Percentiles rank a stretch among this genome's conserved stretches.
Conservation (phyloP, 2,888 invertebrate species). For the Mechanitis mazaeus region DNA sequence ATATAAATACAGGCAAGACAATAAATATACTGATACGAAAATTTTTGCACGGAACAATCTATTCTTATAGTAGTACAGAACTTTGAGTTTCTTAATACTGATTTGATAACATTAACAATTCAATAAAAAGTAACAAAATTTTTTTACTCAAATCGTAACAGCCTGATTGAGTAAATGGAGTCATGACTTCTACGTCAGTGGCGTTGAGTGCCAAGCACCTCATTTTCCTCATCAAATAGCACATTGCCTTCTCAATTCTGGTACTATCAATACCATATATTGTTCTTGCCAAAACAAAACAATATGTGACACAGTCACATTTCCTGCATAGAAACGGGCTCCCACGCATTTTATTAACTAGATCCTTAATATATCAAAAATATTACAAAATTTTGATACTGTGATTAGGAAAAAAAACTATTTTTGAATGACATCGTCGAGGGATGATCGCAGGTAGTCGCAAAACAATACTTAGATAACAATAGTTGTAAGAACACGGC, state of each 20-base stretch:
- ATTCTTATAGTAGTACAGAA: constrained; percentile 19
- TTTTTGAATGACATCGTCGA: constrained; percentile 28
- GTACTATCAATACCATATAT: constrained; percentile 51
- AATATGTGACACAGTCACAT: constrained; percentile 41
- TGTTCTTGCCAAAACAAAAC: constrained; percentile 51
- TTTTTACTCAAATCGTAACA: too few relatives aligned
- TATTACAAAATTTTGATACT: constrained; percentile 43
- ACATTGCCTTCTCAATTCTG: constrained; percentile 34
- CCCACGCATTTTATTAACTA: constrained; percentile 29
- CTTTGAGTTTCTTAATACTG: constrained; percentile 1
- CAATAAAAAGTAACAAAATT: too few relatives aligned
- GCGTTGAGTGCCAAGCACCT: constrained; percentile 60
- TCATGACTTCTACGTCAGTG: constrained; percentile 69
- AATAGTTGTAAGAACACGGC: background rate
- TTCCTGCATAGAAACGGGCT: constrained; percentile 70
- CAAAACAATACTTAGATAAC: background rate
- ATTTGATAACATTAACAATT: too few relatives aligned
- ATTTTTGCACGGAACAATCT: constrained; percentile 22
- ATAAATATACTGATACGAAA: constrained; percentile 27
- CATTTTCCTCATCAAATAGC: constrained; percentile 60
- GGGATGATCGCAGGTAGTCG: constrained; percentile 36
- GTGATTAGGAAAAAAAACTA: constrained; percentile 55
- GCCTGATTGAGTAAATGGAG: constrained; percentile 45
- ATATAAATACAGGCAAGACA: constrained; percentile 19
- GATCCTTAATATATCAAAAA: constrained; percentile 34